Evolutionary conservation across 2,113 vertebrate genomes (phyloP), one percentile per base, ranked within the genome.

Genomic region (Takifugu bimaculatus): DNA sequence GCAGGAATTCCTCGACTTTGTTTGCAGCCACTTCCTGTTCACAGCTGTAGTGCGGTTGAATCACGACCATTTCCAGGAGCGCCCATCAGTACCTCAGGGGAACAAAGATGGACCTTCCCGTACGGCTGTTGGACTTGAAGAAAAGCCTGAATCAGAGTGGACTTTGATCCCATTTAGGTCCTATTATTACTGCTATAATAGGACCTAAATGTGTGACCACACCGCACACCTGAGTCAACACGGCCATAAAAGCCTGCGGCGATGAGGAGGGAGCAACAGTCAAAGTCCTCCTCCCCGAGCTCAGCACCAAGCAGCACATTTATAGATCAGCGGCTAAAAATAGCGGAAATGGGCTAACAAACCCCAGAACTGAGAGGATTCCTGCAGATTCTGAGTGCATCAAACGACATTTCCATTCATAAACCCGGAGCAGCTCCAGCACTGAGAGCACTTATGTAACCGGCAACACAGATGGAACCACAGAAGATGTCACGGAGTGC

Each of bases 391-490:
- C 29, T 32, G 4, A 32, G 3, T 20, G 20, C 20, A 20, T 9
- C 42, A 43, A 43, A 43, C 20, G 20, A 20, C 20, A 20, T 20
- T 20, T 20, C 20, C 20, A 20, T 20, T 20, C 20, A 20, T 20
- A 20, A 20, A 3, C 44, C 44, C 12, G 44, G 6, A 45, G 5
- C 44, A 45, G 12, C 44, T 56, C 56, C 68, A 74, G 59, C 65
- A 47, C 48, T 4, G 57, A 68, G 60, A 55, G 68, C 60, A 66
- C 78, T 85, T 85, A 85, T 65, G 52, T 83, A 85, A 85, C 43
- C 75, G 4, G 26, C 51, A 68, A 65, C 63, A 60, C 74, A 64
- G 27, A 70, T 35, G 29, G 15, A 60, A 42, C 6, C 76, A 47
- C 45, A 65, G 54, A 45, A 47, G 3, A 6, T 13, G 44, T 4